phyloP scores from a whole-genome alignment of 2,797 vertebrate species.

The Phrynocephalus vlangalii region DNA sequence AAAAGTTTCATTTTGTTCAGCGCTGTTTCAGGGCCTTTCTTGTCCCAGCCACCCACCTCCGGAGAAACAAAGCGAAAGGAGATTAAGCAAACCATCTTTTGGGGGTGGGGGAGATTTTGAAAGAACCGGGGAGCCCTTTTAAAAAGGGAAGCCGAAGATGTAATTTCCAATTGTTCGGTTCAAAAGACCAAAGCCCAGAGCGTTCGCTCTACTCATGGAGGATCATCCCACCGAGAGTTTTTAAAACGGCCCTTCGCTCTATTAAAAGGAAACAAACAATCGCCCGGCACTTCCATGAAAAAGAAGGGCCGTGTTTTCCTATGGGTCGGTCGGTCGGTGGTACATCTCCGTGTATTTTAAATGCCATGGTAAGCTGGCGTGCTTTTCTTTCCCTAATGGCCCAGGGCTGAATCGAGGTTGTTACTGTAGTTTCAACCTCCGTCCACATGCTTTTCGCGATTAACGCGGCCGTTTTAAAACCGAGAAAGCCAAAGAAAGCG shows the following conservation, averaged over 20 bases:
- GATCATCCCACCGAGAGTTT: conserved; percentile 44
- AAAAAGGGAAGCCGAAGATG: conserved; percentile 28
- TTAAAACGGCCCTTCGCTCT: too few species aligned
- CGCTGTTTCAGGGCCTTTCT: conserved; percentile 37
- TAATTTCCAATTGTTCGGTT: conserved; percentile 33
- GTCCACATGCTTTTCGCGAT: conserved; percentile 42
- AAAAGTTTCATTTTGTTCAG: conserved; percentile 36
- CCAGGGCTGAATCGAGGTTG: conserved; percentile 34
- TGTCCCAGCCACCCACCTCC: neutral
- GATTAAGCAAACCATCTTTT: conserved; percentile 35
- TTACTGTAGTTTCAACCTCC: conserved; percentile 35
- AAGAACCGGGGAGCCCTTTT: conserved; percentile 10
- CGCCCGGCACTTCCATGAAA: conserved; percentile 42
- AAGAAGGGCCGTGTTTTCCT: conserved; percentile 16
- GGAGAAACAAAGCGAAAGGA: conserved; percentile 42
- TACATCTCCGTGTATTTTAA: conserved; percentile 35
- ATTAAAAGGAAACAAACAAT: too few species aligned
- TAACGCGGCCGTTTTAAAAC: conserved; percentile 7
- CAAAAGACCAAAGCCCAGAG: conserved; percentile 36
- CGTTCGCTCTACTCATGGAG: neutral
- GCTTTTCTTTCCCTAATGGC: conserved; percentile 34
- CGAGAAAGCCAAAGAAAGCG: conserved; percentile 28
- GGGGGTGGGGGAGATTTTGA: conserved; percentile 10
- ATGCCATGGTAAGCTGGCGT: conserved; percentile 34
- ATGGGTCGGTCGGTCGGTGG: conserved; percentile 6